Evolutionary conservation across 2,888 invertebrate species (phyloP), one percentile per base, ranked within the genome.

Genomic region (Kryphioiulus occultus): DNA sequence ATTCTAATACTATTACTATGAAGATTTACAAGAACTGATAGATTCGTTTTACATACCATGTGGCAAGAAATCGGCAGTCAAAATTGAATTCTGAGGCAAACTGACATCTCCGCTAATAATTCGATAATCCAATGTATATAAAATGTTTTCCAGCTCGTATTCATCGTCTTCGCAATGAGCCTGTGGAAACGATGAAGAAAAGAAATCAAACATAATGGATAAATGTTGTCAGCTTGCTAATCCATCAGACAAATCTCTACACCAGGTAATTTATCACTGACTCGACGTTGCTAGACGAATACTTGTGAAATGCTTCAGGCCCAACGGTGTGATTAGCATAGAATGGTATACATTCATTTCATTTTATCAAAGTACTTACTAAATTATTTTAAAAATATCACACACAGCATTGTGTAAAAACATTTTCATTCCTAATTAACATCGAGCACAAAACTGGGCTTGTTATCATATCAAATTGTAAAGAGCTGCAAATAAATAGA

Each of bases 151-250:
- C 90, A 96, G 95, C 91, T 94, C 94, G 90, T 96, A 96, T 91
- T 97, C 96, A 92, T 97, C 97, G 89, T 96, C 95, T 91, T 96
- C 96, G 92, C 97, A 97, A 90, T 97, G 96, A 88, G 95, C 95
- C 93, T 95, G 92, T 35, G 12, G 17, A 53, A 42, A 39, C 19
- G 47, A 86, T 44, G 19, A 86, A 42, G 19, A 83, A 39, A 19
- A 83, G 1, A 7, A 35, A 32, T 83, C 12, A 83, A 12, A 19
- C 22, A 83, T 83, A 19, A 35, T 83, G 3, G 10, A 83, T 12
- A 83, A 7, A 83, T 83, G 0, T 85, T 26, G 39, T 5, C 3
- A 19, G 17, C 42, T 42, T 39, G 12, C 32, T 42, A 32, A 19
- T 2, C 17, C 42, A 85, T 19, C 12, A 85, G 19, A 39, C 42